Conservation (phyloP, 2,113 vertebrate species). For the Tachycineta bicolor region DNA sequence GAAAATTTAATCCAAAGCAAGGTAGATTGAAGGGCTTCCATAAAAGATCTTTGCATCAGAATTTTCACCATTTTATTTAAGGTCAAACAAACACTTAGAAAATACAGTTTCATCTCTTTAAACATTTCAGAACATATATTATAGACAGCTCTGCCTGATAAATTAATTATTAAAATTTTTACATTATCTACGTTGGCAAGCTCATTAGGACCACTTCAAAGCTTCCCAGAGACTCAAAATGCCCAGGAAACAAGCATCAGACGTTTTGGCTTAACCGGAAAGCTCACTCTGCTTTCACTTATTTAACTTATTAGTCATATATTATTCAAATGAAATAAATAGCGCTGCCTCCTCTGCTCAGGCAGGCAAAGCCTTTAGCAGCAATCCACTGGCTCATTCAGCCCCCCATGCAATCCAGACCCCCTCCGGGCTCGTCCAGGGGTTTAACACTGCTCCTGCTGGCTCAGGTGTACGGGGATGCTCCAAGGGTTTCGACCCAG, state of each 20-base stretch:
- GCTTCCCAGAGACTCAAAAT: neutral
- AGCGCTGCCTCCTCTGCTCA: neutral
- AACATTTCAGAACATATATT: neutral
- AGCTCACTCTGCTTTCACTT: conserved; percentile 4
- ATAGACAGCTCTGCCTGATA: neutral
- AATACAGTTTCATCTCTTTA: neutral
- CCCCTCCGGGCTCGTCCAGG: neutral
- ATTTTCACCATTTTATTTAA: neutral
- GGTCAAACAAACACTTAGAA: neutral
- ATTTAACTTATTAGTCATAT: conserved; percentile 31
- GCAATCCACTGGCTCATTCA: neutral
- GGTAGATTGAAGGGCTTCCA: neutral
- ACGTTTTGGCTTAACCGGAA: conserved; percentile 28
- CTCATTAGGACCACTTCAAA: conserved; percentile 50
- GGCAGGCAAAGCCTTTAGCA: neutral
- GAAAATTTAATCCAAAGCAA: neutral
- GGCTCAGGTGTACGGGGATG: neutral
- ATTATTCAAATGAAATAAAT: conserved; percentile 57
- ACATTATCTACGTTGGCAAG: conserved; percentile 33
- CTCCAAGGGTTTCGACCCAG: neutral
- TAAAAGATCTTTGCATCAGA: neutral
- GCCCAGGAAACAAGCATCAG: conserved; percentile 14
- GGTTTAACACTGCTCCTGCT: neutral
- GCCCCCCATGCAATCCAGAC: neutral
- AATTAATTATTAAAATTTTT: conserved; percentile 66